Conservation (phyloP, 2,888 invertebrate species). For the Aphodius granarius region DNA sequence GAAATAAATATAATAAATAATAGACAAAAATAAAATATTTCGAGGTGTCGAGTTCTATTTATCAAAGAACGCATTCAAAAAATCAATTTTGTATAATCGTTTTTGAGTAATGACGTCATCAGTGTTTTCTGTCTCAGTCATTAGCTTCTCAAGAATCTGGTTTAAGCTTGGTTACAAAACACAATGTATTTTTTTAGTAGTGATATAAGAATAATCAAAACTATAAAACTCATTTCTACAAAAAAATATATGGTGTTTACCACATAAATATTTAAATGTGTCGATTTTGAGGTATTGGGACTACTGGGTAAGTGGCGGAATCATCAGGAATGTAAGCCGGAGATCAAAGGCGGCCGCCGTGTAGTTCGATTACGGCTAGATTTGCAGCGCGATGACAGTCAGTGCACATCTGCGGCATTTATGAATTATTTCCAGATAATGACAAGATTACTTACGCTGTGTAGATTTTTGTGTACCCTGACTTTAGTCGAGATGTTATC, state of each 20-base stretch:
- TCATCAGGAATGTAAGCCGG: slow-evolving; percentile 49
- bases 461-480: background rate
- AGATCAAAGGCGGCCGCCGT: slow-evolving; percentile 46
- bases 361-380: background rate
- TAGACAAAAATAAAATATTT: no score
- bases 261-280: background rate
- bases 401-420: background rate
- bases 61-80: no score
- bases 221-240: background rate
- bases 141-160: no score
- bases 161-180: no score
- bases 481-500: background rate
- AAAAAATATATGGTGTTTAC: background rate
- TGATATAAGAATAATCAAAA: no score
- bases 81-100: no score
- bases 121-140: no score
- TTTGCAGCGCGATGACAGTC: slow-evolving; percentile 34
- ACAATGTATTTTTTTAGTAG: no score
- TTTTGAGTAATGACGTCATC: no score
- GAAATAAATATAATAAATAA: no score
- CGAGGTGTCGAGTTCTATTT: no score
- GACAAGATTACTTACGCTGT: background rate
- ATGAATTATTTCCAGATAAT: background rate
- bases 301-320: slow-evolving; percentile 41
- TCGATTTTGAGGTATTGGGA: slow-evolving; percentile 35